phyloP scores from a whole-genome alignment of 2,888 invertebrate genomes.

The Drosophila hamatofila region DNA sequence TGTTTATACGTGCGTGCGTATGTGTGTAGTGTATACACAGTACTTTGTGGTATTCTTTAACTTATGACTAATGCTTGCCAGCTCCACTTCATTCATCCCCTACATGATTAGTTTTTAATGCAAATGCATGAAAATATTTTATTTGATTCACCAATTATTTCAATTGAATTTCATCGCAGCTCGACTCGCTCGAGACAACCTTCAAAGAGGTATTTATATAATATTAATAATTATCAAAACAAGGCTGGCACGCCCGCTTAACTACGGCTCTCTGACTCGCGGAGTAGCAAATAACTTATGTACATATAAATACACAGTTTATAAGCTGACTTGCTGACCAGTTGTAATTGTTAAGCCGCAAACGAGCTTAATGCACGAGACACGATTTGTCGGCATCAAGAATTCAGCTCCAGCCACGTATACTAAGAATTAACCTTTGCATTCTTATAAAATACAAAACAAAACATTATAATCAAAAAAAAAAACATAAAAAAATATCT shows the following conservation, averaged over 20 bases:
- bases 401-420: conserved; percentile 18
- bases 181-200: not conserved
- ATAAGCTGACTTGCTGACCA: conserved; percentile 5
- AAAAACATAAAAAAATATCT: not conserved
- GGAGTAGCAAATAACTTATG: conserved; percentile 18
- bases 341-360: conserved; percentile 18
- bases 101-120: too few relatives aligned
- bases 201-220: conserved; percentile 13
- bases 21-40: too few relatives aligned
- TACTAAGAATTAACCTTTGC: conserved; percentile 36
- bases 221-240: conserved; percentile 22
- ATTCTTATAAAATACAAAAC: not conserved
- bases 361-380: conserved; percentile 13
- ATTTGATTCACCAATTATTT: not conserved
- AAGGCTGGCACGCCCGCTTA: conserved; percentile 36
- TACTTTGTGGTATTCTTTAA: not conserved
- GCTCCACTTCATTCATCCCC: not conserved
- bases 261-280: conserved; percentile 6
- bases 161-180: not conserved
- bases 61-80: not conserved
- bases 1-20: too few relatives aligned
- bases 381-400: conserved; percentile 10
- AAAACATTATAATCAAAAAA: conserved; percentile 9
- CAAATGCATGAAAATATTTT: not conserved
- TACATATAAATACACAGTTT: conserved; percentile 21